Percentiles rank a stretch among this genome's conserved stretches.
Conservation (phyloP, 1,140 invertebrate species). For the Bradynema listronoti region DNA sequence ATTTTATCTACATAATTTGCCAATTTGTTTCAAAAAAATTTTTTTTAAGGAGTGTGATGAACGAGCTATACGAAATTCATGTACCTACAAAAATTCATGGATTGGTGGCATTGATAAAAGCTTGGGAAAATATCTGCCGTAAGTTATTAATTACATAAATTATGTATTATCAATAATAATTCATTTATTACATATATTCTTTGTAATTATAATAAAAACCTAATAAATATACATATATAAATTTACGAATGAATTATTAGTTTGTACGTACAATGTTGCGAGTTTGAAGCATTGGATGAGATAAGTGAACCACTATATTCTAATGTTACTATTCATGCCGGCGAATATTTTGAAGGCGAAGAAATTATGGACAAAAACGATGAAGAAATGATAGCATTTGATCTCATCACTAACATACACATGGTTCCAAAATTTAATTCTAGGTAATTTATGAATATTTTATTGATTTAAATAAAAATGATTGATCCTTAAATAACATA, state of each 20-base stretch:
- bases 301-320: constrained; percentile 44
- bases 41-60: constrained; percentile 52
- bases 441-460: too few species aligned
- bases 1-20: constrained; percentile 3
- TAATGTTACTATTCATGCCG: constrained; percentile 39
- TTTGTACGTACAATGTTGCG: constrained; percentile 51
- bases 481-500: too few species aligned
- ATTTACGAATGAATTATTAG: constrained; percentile 16
- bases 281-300: constrained; percentile 42
- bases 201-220: neutral
- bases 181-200: neutral
- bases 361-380: constrained; percentile 46
- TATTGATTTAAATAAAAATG: too few species aligned
- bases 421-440: too few species aligned
- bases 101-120: constrained; percentile 51
- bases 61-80: constrained; percentile 34
- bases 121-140: constrained; percentile 46
- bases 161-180: neutral
- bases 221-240: neutral
- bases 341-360: constrained; percentile 55
- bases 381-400: constrained; percentile 44
- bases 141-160: constrained; percentile 3
- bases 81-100: constrained; percentile 42
- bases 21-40: neutral
- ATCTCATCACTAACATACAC: constrained; percentile 43